Conservation (phyloP, 2,888 invertebrate species). For the Drosophila testacea region DNA sequence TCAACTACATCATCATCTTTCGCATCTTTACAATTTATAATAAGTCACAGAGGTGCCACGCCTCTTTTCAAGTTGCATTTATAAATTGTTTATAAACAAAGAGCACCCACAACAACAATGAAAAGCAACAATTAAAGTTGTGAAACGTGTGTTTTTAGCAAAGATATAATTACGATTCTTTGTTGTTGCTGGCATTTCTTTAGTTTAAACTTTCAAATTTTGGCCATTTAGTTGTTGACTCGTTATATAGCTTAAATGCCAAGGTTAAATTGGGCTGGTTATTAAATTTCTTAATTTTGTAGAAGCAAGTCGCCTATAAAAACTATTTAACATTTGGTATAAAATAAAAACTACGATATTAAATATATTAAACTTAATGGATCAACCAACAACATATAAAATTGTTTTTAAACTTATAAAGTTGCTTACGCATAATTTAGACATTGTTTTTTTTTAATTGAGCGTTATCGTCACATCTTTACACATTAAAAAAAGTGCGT, state of each 20-base stretch:
- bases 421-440: too few species aligned
- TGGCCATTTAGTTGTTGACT: constrained; percentile 12
- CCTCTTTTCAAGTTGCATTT: too few species aligned
- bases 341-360: too few species aligned
- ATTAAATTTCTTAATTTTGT: constrained; percentile 41
- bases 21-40: too few species aligned
- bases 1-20: not conserved
- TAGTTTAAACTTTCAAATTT: constrained; percentile 7
- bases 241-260: constrained; percentile 60
- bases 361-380: too few species aligned
- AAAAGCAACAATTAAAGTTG: not conserved
- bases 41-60: too few species aligned
- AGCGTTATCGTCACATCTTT: constrained; percentile 6
- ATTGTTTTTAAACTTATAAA: too few species aligned
- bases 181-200: constrained; percentile 5
- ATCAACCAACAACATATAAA: too few species aligned
- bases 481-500: not conserved
- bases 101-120: not conserved
- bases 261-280: constrained; percentile 53
- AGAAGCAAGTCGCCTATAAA: too few species aligned
- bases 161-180: too few species aligned
- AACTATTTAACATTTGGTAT: too few species aligned
- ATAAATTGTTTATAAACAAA: too few species aligned
- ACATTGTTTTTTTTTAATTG: not conserved
- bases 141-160: constrained; percentile 35